Percentiles rank a stretch among this genome's conserved stretches.
phyloP scores from a whole-genome alignment of 2,888 invertebrate genomes.

The Melolontha melolontha region DNA sequence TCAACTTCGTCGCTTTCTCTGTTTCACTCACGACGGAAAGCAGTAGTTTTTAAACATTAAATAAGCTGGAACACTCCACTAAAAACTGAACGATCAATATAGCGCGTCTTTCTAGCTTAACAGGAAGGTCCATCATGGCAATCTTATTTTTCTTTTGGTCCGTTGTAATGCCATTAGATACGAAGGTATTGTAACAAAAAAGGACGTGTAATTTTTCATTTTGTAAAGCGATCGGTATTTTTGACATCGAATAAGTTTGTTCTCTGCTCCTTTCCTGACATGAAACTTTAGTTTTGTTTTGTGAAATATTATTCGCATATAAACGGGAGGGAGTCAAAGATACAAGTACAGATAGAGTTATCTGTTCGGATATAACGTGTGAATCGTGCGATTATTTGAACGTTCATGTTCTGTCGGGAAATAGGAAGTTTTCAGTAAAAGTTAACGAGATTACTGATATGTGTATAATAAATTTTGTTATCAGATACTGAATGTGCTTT shows the following conservation, averaged over 20 bases:
- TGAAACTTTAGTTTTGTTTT: conserved; percentile 9
- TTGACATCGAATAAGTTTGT: conserved; percentile 17
- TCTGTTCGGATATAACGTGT: conserved; percentile 18
- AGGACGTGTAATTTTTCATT: conserved; percentile 17
- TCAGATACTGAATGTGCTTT: conserved; percentile 16
- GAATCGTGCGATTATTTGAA: conserved; percentile 27
- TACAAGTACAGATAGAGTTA: conserved; percentile 32
- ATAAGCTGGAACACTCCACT: conserved; percentile 29
- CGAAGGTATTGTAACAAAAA: conserved; percentile 4
- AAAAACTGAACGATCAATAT: conserved; percentile 35
- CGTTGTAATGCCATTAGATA: conserved; percentile 12
- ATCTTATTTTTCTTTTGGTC: conserved; percentile 17
- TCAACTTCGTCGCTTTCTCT: neutral
- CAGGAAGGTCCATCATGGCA: conserved; percentile 16
- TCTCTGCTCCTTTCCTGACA: neutral
- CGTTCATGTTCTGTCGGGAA: conserved; percentile 11
- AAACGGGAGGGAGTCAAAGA: conserved; percentile 6
- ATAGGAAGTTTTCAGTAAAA: conserved; percentile 11
- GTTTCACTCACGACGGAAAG: neutral
- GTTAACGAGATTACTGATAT: conserved; percentile 25
- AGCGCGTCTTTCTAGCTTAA: conserved; percentile 34
- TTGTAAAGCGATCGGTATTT: conserved; percentile 18
- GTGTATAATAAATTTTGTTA: conserved; percentile 19
- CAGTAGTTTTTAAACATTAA: conserved; percentile 34
- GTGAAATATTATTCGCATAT: conserved; percentile 10